Percentiles rank a stretch among this genome's conserved stretches.
Conservation (phyloP, 2,888 invertebrate species). For the Drosophila koepferae region DNA sequence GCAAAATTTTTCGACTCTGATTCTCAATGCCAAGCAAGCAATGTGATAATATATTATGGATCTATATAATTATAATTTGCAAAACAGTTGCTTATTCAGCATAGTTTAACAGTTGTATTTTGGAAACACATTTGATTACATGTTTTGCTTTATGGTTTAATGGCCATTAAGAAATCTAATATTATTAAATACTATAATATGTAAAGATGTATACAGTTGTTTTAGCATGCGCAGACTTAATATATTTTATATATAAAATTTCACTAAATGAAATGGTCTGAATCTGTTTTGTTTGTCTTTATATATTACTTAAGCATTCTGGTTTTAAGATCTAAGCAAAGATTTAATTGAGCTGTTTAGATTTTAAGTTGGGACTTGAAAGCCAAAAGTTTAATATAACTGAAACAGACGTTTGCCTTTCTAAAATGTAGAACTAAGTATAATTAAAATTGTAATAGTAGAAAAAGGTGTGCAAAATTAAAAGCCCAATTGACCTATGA, state of each 20-base stretch:
- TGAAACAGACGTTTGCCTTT: background rate
- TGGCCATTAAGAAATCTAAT: background rate
- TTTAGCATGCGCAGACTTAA: background rate
- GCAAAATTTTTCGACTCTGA: slow-evolving; percentile 33
- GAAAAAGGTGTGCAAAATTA: background rate
- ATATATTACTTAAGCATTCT: too few species aligned
- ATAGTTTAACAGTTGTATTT: background rate
- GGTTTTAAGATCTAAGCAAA: too few species aligned
- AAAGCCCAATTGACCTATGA: background rate
- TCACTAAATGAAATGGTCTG: background rate
- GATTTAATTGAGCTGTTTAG: background rate
- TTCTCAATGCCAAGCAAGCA: slow-evolving; percentile 36
- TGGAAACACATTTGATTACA: background rate
- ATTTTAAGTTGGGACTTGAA: background rate
- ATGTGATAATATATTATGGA: slow-evolving; percentile 10
- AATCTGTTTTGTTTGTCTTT: background rate
- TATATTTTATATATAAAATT: too few species aligned
- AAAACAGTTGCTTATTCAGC: background rate
- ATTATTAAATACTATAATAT: background rate
- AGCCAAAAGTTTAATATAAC: background rate
- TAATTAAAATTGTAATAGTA: background rate
- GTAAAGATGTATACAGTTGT: background rate
- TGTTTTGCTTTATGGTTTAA: background rate
- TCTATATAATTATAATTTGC: background rate
- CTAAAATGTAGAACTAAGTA: background rate